Evolutionary conservation across 2,888 invertebrate species (phyloP).

Genomic region (Icerya purchasi): DNA sequence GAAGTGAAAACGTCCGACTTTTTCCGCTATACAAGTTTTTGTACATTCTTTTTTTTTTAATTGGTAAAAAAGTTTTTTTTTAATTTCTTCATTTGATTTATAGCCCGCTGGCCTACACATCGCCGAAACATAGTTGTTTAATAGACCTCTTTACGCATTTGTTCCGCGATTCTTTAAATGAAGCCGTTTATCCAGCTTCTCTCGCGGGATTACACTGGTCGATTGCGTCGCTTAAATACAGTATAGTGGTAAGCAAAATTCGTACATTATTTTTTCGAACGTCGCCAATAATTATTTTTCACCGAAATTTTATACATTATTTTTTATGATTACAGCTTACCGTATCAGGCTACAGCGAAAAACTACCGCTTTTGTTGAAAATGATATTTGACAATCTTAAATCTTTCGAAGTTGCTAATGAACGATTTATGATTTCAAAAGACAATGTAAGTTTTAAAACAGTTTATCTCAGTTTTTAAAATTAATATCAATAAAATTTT

Average conservation of each 20-base stretch:
- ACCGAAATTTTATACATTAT: neutral
- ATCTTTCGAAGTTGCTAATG: slow-evolving; percentile 55
- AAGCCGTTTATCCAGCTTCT: slow-evolving; percentile 80
- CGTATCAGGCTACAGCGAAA: slow-evolving; percentile 77
- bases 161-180: slow-evolving; percentile 68
- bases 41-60: neutral
- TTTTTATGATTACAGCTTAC: slow-evolving; percentile 37
- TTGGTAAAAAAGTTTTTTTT: neutral
- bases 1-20: neutral
- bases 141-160: slow-evolving; percentile 62
- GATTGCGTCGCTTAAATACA: slow-evolving; percentile 57
- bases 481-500: too few species aligned
- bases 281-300: neutral
- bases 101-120: slow-evolving; percentile 69
- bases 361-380: slow-evolving; percentile 57
- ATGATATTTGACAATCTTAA: slow-evolving; percentile 70
- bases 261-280: neutral
- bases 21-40: too few species aligned
- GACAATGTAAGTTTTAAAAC: slow-evolving; percentile 46
- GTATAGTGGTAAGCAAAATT: slow-evolving; percentile 48
- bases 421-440: slow-evolving; percentile 63
- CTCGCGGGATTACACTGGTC: slow-evolving; percentile 69
- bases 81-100: slow-evolving; percentile 11
- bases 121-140: slow-evolving; percentile 63
- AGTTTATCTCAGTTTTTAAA: too few species aligned